phyloP scores from a whole-genome alignment of 23 tunicate species.

The Aplidium turbinatum region DNA sequence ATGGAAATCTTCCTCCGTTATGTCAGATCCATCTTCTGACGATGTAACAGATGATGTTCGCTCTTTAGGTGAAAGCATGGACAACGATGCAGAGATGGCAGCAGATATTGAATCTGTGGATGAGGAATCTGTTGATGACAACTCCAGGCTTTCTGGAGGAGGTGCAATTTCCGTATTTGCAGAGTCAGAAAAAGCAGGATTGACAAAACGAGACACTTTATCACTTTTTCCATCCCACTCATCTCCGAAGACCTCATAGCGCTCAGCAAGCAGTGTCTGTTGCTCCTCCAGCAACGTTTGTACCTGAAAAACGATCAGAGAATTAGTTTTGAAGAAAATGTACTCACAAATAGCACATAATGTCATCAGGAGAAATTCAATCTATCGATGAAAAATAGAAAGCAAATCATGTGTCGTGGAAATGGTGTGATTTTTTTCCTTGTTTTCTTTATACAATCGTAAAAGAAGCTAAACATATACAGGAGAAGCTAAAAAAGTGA shows the following conservation, averaged over 20 bases:
- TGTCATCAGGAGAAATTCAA: no score
- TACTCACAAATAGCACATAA: neutral
- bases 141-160: no score
- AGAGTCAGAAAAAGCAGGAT: constrained; percentile 32
- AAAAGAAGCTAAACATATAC: no score
- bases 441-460: no score
- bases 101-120: neutral
- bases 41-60: no score
- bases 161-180: constrained; percentile 1
- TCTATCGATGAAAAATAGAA: no score
- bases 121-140: no score
- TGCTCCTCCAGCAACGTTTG: constrained; percentile 82
- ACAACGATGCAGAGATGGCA: constrained; percentile 33
- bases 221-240: constrained; percentile 42
- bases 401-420: no score
- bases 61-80: no score
- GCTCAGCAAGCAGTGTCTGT: constrained; percentile 66
- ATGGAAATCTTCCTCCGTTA: constrained; percentile 1
- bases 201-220: constrained; percentile 52
- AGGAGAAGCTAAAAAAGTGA: no score
- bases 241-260: constrained; percentile 52
- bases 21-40: no score
- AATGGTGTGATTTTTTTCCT: no score
- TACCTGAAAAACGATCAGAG: constrained; percentile 41
- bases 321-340: neutral